A percentile compares a stretch with the other conserved stretches of the same genome.
phyloP scores from a whole-genome alignment of 2,888 invertebrate species.

The Acanthoscelides obtectus region DNA sequence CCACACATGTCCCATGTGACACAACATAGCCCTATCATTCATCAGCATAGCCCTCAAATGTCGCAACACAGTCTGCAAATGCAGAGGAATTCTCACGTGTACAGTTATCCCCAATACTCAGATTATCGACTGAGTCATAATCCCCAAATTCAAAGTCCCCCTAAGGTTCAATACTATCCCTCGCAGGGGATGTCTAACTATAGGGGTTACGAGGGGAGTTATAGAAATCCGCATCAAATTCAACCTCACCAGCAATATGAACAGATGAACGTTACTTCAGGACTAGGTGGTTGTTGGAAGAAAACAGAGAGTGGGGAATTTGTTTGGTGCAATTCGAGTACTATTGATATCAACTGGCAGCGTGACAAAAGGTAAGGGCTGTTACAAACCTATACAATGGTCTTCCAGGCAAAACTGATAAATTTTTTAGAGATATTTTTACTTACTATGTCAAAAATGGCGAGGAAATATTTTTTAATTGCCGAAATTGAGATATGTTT shows the following conservation, averaged over 20 bases:
- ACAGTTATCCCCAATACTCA: conserved; percentile 12
- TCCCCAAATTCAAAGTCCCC: conserved; percentile 27
- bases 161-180: conserved; percentile 30
- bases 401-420: no score
- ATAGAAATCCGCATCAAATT: conserved; percentile 39
- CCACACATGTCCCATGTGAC: conserved; percentile 16
- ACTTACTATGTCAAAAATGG: no score
- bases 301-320: conserved; percentile 42
- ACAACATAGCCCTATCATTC: conserved; percentile 22
- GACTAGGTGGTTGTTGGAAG: conserved; percentile 46
- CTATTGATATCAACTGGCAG: conserved; percentile 19
- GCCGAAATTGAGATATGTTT: no score
- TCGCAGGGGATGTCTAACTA: conserved; percentile 10
- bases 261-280: conserved; percentile 36
- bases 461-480: no score
- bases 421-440: no score
- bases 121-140: conserved; percentile 3
- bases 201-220: conserved; percentile 19
- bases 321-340: conserved; percentile 33
- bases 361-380: conserved; percentile 40
- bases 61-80: conserved; percentile 11
- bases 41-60: conserved; percentile 18
- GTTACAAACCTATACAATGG: no score
- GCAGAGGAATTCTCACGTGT: conserved; percentile 4
- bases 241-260: conserved; percentile 46